phyloP scores from a whole-genome alignment of 2,888 invertebrate genomes.

The Sipha maydis region DNA sequence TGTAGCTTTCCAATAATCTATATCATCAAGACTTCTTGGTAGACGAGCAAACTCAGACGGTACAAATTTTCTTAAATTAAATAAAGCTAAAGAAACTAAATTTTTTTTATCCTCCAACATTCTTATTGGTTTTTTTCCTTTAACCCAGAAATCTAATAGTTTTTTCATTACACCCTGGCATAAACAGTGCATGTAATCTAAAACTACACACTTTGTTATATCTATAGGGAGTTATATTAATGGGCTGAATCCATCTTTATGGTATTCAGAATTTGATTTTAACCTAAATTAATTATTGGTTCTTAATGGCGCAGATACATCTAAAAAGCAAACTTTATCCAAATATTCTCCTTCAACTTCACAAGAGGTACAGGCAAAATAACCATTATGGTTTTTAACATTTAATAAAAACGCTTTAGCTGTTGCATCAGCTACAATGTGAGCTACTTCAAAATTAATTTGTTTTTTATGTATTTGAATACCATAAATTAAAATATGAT shows the following conservation, averaged over 20 bases:
- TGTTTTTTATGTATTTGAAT: neutral
- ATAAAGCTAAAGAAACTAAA: neutral
- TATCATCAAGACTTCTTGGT: too few species aligned
- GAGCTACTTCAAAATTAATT: neutral
- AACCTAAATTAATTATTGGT: slow-evolving; percentile 14
- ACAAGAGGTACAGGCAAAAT: neutral
- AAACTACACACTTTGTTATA: too few species aligned
- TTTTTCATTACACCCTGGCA: slow-evolving; percentile 18
- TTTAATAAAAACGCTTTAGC: slow-evolving; percentile 17
- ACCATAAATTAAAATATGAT: neutral
- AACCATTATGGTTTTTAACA: slow-evolving; percentile 9
- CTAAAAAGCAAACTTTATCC: neutral
- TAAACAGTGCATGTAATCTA: slow-evolving; percentile 7
- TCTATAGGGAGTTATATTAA: too few species aligned
- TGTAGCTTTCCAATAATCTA: too few species aligned
- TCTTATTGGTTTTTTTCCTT: neutral
- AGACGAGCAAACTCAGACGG: neutral
- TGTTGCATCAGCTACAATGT: neutral
- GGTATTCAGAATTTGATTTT: neutral
- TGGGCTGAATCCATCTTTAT: too few species aligned
- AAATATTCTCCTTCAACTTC: neutral
- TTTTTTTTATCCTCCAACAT: neutral
- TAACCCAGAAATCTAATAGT: neutral
- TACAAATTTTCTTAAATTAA: neutral
- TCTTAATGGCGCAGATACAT: neutral